Conservation (phyloP, 2,888 invertebrate genomes). For the Boloria selene region DNA sequence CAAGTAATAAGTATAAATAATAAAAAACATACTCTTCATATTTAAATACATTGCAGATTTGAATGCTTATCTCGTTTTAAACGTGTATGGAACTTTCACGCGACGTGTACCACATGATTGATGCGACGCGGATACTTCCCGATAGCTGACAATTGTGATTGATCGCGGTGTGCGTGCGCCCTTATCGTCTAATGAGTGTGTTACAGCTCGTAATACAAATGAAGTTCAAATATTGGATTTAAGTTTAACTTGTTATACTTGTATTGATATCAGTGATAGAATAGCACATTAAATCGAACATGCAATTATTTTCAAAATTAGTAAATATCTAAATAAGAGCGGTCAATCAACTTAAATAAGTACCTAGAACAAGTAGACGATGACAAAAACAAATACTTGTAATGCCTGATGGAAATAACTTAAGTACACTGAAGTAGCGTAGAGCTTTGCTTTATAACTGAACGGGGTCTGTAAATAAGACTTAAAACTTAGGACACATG, state of each 20-base stretch:
- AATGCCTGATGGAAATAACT: slow-evolving; percentile 22
- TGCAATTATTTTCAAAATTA: too few species aligned
- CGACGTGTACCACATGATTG: slow-evolving; percentile 61
- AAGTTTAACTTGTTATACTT: neutral
- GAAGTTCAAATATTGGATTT: slow-evolving; percentile 2
- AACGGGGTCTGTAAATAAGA: slow-evolving; percentile 41
- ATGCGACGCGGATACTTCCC: slow-evolving; percentile 68
- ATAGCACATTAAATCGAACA: too few species aligned
- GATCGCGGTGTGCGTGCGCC: slow-evolving; percentile 62
- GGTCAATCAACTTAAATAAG: neutral
- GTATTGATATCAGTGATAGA: too few species aligned
- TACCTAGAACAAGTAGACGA: neutral
- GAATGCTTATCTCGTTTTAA: slow-evolving; percentile 20
- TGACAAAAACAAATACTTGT: slow-evolving; percentile 20
- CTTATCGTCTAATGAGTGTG: slow-evolving; percentile 58
- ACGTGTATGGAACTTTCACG: slow-evolving; percentile 27
- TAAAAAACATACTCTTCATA: slow-evolving; percentile 1
- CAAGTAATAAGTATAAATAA: neutral
- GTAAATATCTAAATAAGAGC: too few species aligned
- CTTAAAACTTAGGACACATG: slow-evolving; percentile 40
- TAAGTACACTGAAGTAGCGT: slow-evolving; percentile 22
- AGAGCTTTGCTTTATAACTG: slow-evolving; percentile 22
- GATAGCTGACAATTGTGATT: slow-evolving; percentile 80
- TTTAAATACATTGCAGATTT: slow-evolving; percentile 12
- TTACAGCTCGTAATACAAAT: slow-evolving; percentile 15